Evolutionary conservation across 2,888 invertebrate species (phyloP), one percentile per base, ranked within the genome.

Genomic region (Gibbula magus): DNA sequence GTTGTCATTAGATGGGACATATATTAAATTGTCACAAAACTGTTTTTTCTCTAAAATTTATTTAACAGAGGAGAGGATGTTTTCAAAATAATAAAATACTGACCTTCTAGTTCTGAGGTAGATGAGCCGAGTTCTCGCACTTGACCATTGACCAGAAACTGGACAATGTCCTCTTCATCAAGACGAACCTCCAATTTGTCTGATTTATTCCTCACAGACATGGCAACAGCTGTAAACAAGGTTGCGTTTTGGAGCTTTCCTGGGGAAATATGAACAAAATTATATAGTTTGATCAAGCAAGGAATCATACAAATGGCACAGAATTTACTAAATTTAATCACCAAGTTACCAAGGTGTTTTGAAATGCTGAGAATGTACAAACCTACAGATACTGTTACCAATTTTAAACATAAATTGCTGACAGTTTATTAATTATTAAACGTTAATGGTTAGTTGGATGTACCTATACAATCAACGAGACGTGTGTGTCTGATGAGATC

Each of bases 171-270:
- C 0, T 81, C 79, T 13, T 66, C 77, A 1, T 81, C 75, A 75
- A 82, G 81, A 53, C 84, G 80, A 0, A 89, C 81, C 79, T 89
- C 87, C 32, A 89, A 70, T 20, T 76, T 79, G 77, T 89, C 88
- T 61, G 86, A 85, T 51, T 81, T 54, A 51, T 82, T 81, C 20
- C 78, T 81, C 35, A 86, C 84, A 39, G 81, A 35, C 81, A 90
- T 85, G 5, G 89, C 89, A 56, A 89, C 84, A 5, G 84, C 81
- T 16, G 87, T 86, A 80, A 91, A 91, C 53, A 90, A 85, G 39
- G 87, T 90, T 22, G 90, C 91, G 76, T 88, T 88, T 80, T 89
- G 88, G 25, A 79, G 77, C 32, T 80, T 77, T 35, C 88, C 90
- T 90, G 83, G 0, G 79, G 53, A 22, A n/a, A 76, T n/a, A 32